Evolutionary conservation across 92 coral and sea anemone genomes (phyloP).

Genomic region (Scolanthus callimorphus): DNA sequence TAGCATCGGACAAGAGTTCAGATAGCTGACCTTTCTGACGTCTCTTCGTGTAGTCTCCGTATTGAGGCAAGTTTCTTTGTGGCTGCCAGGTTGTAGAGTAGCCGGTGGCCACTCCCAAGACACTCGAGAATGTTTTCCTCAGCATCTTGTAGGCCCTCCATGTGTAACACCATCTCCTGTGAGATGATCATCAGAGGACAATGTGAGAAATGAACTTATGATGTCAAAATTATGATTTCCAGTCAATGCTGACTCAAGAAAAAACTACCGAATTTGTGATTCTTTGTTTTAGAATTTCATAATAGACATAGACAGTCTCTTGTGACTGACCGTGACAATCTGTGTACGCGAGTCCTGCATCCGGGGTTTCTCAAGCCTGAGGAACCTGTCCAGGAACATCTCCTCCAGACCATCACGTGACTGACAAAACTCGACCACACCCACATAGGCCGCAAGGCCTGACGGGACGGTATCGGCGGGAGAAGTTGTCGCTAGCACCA

Average conservation of each 20-base stretch:
- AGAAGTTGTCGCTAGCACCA: slow-evolving; percentile 86
- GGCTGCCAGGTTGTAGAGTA: slow-evolving; percentile 80
- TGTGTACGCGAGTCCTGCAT: slow-evolving; percentile 94
- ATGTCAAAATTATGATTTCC: too few species aligned
- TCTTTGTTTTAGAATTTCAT: too few species aligned
- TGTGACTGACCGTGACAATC: slow-evolving; percentile 88
- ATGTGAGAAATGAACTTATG: too few species aligned
- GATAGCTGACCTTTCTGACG: slow-evolving; percentile 86
- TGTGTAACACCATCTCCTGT: slow-evolving; percentile 89
- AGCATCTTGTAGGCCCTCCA: slow-evolving; percentile 83
- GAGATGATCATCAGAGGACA: too few species aligned
- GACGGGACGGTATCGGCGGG: slow-evolving; percentile 78
- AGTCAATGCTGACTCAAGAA: too few species aligned
- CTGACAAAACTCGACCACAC: slow-evolving; percentile 88
- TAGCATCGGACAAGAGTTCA: too few species aligned
- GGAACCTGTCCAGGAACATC: slow-evolving; percentile 88
- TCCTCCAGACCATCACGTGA: slow-evolving; percentile 98
- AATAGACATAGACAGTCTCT: too few species aligned
- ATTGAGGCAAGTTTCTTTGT: slow-evolving; percentile 90
- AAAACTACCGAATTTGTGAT: too few species aligned
- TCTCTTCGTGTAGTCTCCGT: slow-evolving; percentile 87
- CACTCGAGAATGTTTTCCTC: slow-evolving; percentile 80
- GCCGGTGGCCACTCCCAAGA: slow-evolving; percentile 83
- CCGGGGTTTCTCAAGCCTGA: slow-evolving; percentile 93
- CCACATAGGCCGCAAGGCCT: slow-evolving; percentile 79